These are phyloP conservation scores for Arctia plantaginis DNA, from an alignment of 2,888 invertebrate species.

Conservation along the genomic window DNA sequence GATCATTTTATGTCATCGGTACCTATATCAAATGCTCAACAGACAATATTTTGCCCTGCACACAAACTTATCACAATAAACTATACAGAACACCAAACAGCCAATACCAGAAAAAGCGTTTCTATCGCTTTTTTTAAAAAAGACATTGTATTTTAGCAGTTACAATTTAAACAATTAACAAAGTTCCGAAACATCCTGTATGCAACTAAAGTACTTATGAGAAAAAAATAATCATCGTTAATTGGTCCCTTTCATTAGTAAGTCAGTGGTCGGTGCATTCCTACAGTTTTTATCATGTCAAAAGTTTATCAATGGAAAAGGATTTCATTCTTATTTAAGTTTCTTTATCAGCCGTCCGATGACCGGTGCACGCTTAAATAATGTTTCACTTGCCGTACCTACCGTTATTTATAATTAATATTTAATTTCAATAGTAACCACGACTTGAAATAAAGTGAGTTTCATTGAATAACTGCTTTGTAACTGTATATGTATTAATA, in stretches of 20 bases:
- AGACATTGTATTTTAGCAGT: neutral
- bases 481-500: neutral
- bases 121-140: neutral
- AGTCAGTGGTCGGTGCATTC: conserved; percentile 81
- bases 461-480: neutral
- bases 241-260: conserved; percentile 86
- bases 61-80: neutral
- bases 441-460: neutral
- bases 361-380: conserved; percentile 71
- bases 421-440: neutral
- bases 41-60: neutral
- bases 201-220: conserved; percentile 67
- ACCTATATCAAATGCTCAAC: neutral
- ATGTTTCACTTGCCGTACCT: conserved; percentile 68
- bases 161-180: conserved; percentile 15
- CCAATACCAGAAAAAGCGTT: neutral
- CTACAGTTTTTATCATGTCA: conserved; percentile 82
- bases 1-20: neutral
- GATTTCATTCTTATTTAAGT: conserved; percentile 85
- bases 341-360: conserved; percentile 77
- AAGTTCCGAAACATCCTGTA: conserved; percentile 65
- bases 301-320: conserved; percentile 86
- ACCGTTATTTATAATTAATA: conserved; percentile 37
- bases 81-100: neutral
- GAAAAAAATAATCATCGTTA: conserved; percentile 84